Conservation (phyloP, 2,888 invertebrate species). For the Andrena fulva region DNA sequence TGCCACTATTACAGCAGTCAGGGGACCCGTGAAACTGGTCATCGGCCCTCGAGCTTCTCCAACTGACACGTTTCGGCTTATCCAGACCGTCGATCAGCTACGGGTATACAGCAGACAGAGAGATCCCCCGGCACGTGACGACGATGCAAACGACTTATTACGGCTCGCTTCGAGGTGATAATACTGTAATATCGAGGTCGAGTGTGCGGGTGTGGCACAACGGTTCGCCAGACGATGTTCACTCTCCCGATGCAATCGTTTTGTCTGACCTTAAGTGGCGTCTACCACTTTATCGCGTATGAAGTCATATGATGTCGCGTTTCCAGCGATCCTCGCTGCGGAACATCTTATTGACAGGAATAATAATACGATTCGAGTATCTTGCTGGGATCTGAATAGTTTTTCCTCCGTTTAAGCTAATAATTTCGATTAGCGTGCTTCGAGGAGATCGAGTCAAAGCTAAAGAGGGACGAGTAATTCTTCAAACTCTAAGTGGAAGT, state of each 20-base stretch:
- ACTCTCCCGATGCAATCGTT: constrained; percentile 29
- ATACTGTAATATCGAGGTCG: constrained; percentile 76
- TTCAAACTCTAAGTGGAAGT: constrained; percentile 9
- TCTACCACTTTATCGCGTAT: constrained; percentile 15
- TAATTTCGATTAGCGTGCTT: not conserved
- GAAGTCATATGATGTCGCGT: not conserved
- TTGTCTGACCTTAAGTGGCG: constrained; percentile 12
- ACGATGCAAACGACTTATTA: constrained; percentile 72
- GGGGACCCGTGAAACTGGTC: constrained; percentile 61
- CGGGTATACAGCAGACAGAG: constrained; percentile 49
- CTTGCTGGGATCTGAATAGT: too few species aligned
- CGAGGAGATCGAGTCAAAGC: not conserved
- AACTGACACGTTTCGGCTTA: constrained; percentile 65
- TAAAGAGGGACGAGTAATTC: too few species aligned
- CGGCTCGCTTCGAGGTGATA: constrained; percentile 68
- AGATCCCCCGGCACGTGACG: constrained; percentile 67
- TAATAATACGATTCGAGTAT: too few species aligned
- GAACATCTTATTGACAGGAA: constrained; percentile 6
- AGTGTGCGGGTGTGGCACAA: constrained; percentile 69
- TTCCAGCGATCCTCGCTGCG: constrained; percentile 12
- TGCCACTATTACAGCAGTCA: not conserved
- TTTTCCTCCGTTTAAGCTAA: too few species aligned
- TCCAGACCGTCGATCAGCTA: constrained; percentile 63
- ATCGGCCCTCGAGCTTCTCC: constrained; percentile 66
- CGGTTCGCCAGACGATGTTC: constrained; percentile 32